These are phyloP conservation scores for Pelochelys cantorii DNA, from an alignment of 2,797 vertebrate species.

Conservation along the genomic window DNA sequence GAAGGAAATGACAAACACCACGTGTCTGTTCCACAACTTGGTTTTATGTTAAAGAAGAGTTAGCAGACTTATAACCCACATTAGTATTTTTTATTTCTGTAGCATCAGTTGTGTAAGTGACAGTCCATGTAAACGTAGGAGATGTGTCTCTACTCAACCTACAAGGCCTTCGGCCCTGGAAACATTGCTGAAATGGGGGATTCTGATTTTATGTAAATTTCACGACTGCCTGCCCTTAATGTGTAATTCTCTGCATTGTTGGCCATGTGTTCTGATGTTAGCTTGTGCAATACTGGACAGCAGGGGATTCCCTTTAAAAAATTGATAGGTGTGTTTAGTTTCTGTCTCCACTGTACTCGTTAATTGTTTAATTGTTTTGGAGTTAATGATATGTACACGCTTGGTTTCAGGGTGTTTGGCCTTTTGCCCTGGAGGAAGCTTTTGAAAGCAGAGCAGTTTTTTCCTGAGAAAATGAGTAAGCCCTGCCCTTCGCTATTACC, in stretches of 20 bases:
- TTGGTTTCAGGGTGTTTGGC: slow-evolving; percentile 10
- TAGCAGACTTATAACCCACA: background rate
- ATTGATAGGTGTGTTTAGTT: slow-evolving; percentile 1
- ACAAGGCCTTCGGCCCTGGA: background rate
- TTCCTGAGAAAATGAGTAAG: slow-evolving; percentile 15
- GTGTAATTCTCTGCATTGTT: background rate
- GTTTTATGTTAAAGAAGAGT: background rate
- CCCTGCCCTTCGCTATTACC: slow-evolving; percentile 17
- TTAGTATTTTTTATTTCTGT: background rate
- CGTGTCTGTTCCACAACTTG: rapidly evolving
- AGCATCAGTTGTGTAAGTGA: background rate
- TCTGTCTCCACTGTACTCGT: slow-evolving; percentile 1
- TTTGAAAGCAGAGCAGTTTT: background rate
- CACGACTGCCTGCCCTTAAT: background rate
- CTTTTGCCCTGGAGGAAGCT: background rate
- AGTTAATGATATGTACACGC: background rate
- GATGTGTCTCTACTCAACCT: background rate
- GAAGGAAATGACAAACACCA: background rate
- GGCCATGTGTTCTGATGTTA: no score
- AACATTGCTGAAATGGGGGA: background rate
- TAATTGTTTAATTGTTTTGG: background rate
- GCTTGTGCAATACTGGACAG: background rate
- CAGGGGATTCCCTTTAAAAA: background rate
- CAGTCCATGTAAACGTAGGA: background rate
- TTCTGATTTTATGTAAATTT: background rate